Base-by-base conservation (phyloP, 2,113 vertebrate species). In the Amblyornis subalaris region DNA sequence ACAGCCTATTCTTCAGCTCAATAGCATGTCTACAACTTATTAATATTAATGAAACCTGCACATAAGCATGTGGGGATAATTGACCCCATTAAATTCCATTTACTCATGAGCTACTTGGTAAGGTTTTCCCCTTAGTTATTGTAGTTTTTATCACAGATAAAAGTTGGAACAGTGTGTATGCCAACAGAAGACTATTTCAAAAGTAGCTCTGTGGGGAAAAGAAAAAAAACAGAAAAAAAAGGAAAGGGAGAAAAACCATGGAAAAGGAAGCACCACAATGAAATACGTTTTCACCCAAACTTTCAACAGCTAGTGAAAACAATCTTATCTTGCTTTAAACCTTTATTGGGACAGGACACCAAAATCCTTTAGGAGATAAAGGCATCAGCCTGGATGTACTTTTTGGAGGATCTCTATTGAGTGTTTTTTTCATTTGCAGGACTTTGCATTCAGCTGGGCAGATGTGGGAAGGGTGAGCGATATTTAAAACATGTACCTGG, bases 51-150 rank as follows among this genome's bases (percentile, higher is more conserved):
- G 90, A 53, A 95, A 85, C 53, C 67, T 86, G 66, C 82, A 82
- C 88, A 82, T 50, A 89, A 91, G 82, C 38, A 14, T 67, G 96
- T 94, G 92, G 86, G 19, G 70, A 96, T 95, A 97, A 97, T 86
- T 96, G 95, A 90, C 65, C 90, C 93, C 89, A 97, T 97, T 97
- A 97, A 97, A 97, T 97, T 92, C 89, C 93, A 96, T 95, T 96
- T 97, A 96, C 96, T 97, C 96, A 96, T 83, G 88, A 97, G 83
- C 61, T 94, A 93, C 81, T 92, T 88, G 82, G 42, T 72, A 80
- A 97, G 94, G 45, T 66, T 96, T 97, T 28, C 31, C 89, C 67
- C 84, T 96, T 78, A 90, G 87, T 95, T 94, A 90, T 71, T 86
- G 66, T 65, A 66, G 57, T 91, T 78, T 95, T 83, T 83, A 73